These are phyloP conservation scores for Amaurobius ferox DNA, from an alignment of 2,888 invertebrate genomes.

Conservation along the genomic window DNA sequence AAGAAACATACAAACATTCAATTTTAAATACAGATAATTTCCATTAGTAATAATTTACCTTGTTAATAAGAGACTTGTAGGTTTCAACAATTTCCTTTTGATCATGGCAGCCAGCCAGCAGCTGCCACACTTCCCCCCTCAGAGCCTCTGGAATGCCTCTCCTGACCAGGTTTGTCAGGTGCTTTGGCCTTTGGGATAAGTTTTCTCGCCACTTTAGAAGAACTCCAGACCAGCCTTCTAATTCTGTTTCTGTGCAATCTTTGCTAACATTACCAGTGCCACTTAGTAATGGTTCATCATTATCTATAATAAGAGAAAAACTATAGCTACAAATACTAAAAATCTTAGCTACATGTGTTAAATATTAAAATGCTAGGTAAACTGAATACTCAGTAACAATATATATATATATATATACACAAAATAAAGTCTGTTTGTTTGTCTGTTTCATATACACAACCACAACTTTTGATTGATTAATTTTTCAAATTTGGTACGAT, in stretches of 20 bases:
- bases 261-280: conserved; percentile 98
- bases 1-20: too few species aligned
- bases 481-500: too few species aligned
- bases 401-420: too few species aligned
- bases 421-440: too few species aligned
- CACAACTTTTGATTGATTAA: too few species aligned
- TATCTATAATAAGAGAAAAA: conserved; percentile 75
- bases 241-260: conserved; percentile 94
- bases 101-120: conserved; percentile 88
- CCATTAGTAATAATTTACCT: conserved; percentile 84
- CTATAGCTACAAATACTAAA: too few species aligned
- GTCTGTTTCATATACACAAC: too few species aligned
- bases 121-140: conserved; percentile 98
- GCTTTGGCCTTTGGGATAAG: conserved; percentile 83
- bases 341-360: too few species aligned
- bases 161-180: conserved; percentile 86
- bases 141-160: conserved; percentile 95
- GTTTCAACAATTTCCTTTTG: conserved; percentile 88
- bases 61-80: conserved; percentile 93
- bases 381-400: too few species aligned
- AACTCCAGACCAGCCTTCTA: conserved; percentile 95
- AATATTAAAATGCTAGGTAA: too few species aligned
- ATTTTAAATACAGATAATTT: too few species aligned
- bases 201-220: conserved; percentile 78
- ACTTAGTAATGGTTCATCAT: conserved; percentile 80